Percentiles rank a stretch among this genome's conserved stretches.
phyloP scores from a whole-genome alignment of 2,888 invertebrate species.

The Synergus laeviventris region DNA sequence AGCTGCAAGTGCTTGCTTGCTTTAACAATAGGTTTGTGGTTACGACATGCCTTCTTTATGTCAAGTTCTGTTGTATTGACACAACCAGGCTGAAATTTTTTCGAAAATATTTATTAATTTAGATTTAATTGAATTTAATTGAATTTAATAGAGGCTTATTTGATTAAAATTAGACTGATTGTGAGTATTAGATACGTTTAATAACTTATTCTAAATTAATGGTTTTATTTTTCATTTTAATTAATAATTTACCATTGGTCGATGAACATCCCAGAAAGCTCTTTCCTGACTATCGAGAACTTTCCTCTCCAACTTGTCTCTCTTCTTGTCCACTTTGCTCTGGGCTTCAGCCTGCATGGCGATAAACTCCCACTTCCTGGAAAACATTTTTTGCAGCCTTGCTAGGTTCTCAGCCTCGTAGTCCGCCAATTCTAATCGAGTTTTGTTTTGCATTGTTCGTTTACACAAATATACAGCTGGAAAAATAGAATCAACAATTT shows the following conservation, averaged over 20 bases:
- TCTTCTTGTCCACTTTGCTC: constrained; percentile 97
- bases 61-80: constrained; percentile 99
- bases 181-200: too few species aligned
- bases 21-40: constrained; percentile 77
- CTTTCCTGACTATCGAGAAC: constrained; percentile 99
- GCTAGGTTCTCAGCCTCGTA: constrained; percentile 99
- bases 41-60: constrained; percentile 94
- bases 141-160: not conserved
- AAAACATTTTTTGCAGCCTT: constrained; percentile 98
- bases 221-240: too few species aligned
- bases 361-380: constrained; percentile 99
- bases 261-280: constrained; percentile 99
- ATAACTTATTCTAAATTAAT: too few species aligned
- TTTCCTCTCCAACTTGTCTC: constrained; percentile 98
- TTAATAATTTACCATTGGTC: constrained; percentile 90
- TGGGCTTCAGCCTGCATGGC: constrained; percentile 98
- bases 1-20: constrained; percentile 74
- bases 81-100: constrained; percentile 89
- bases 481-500: constrained; percentile 39
- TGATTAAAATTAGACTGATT: too few species aligned
- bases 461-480: constrained; percentile 99
- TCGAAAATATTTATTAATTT: not conserved
- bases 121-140: not conserved
- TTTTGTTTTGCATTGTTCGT: constrained; percentile 99
- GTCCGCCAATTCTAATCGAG: constrained; percentile 96